phyloP scores from a whole-genome alignment of 2,113 vertebrate species.

The Bothrops jararaca region DNA sequence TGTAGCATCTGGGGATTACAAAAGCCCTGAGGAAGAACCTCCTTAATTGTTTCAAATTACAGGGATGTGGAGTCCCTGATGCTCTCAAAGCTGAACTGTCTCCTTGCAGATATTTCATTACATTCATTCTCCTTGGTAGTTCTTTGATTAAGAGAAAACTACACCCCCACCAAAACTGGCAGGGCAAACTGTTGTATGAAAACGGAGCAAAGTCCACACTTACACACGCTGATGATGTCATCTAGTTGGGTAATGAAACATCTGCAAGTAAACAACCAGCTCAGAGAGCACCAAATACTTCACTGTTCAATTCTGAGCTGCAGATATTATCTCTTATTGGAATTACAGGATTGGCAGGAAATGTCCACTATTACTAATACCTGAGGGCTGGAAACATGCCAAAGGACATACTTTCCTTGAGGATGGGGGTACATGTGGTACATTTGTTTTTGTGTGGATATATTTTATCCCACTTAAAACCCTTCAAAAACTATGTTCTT shows the following conservation, averaged over 20 bases:
- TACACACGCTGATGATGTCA: neutral
- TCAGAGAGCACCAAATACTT: neutral
- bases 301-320: neutral
- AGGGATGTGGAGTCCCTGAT: neutral
- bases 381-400: neutral
- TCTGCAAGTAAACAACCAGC: neutral
- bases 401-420: neutral
- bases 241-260: neutral
- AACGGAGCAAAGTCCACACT: neutral
- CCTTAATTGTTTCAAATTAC: neutral
- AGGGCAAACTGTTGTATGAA: neutral
- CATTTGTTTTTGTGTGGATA: neutral
- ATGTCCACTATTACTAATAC: neutral
- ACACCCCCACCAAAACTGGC: neutral
- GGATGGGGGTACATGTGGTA: neutral
- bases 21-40: neutral
- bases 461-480: neutral
- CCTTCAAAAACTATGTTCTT: neutral
- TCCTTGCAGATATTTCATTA: neutral
- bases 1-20: neutral
- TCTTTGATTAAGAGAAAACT: neutral
- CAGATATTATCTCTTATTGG: neutral
- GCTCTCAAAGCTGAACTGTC: neutral
- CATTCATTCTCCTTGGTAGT: neutral
- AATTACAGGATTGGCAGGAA: neutral